Evolutionary conservation across 2,888 invertebrate genomes (phyloP).

Genomic region (Aethes cnicana): DNA sequence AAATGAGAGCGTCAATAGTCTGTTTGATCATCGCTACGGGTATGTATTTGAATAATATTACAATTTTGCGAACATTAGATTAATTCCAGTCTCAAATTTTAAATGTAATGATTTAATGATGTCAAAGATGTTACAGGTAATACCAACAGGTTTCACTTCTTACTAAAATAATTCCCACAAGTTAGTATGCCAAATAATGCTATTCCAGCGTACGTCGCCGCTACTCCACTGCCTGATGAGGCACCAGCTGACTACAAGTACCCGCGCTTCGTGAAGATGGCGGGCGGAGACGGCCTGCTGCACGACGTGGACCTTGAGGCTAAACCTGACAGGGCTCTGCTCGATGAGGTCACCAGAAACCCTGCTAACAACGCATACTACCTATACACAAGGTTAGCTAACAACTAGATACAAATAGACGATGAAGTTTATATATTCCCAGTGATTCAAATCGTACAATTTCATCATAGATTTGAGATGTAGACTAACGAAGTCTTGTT

Average conservation of each 20-base stretch:
- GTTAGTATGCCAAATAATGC: neutral
- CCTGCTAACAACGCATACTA: constrained; percentile 49
- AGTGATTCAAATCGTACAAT: neutral
- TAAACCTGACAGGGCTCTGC: constrained; percentile 43
- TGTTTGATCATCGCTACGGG: constrained; percentile 3
- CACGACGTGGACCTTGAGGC: constrained; percentile 51
- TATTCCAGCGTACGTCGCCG: constrained; percentile 9
- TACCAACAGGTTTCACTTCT: too few relatives aligned
- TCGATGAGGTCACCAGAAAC: constrained; percentile 47
- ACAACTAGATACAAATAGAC: neutral
- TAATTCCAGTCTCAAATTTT: too few relatives aligned
- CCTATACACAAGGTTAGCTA: constrained; percentile 42
- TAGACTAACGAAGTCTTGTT: too few relatives aligned
- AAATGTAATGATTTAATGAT: too few relatives aligned
- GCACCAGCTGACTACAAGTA: constrained; percentile 33
- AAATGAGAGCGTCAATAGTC: constrained; percentile 12
- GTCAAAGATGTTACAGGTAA: too few relatives aligned
- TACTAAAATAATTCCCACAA: too few relatives aligned
- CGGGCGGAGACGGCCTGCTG: constrained; percentile 46
- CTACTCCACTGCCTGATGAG: neutral
- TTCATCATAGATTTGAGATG: too few relatives aligned
- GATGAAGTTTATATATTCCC: neutral
- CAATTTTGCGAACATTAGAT: too few relatives aligned
- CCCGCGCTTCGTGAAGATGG: constrained; percentile 46
- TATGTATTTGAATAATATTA: constrained; percentile 11